Evolutionary conservation across 1,140 invertebrate species (phyloP).

Genomic region (Liolophura sinensis): DNA sequence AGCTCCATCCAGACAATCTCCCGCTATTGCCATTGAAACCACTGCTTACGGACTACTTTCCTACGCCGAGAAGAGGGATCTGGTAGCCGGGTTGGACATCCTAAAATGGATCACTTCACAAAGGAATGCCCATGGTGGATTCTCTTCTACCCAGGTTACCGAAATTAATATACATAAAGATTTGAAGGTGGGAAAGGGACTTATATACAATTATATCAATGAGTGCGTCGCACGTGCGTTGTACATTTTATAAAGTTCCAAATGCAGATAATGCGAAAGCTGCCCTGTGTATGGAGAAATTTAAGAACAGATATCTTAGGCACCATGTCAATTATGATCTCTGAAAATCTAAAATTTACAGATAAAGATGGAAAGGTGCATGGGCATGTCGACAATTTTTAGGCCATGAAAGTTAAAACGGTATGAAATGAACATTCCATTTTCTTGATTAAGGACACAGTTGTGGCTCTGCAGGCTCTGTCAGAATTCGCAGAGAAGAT

Average conservation of each 20-base stretch:
- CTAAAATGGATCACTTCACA: slow-evolving; percentile 83
- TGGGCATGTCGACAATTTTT: no score
- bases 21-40: slow-evolving; percentile 80
- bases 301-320: no score
- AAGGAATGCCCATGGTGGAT: slow-evolving; percentile 80
- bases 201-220: no score
- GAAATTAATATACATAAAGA: not conserved
- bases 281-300: not conserved
- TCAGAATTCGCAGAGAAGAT: slow-evolving; percentile 49
- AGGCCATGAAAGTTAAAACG: no score
- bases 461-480: slow-evolving; percentile 59
- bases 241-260: no score
- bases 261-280: not conserved
- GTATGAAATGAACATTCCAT: no score
- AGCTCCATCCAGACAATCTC: slow-evolving; percentile 56
- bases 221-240: no score
- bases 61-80: slow-evolving; percentile 50
- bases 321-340: no score
- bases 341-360: no score
- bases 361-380: no score
- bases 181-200: no score
- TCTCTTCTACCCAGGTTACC: slow-evolving; percentile 69
- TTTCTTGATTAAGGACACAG: slow-evolving; percentile 57
- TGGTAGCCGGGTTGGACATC: slow-evolving; percentile 69
- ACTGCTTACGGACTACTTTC: slow-evolving; percentile 80